A percentile compares a stretch with the other conserved stretches of the same genome.
Conservation (phyloP, 2,888 invertebrate genomes). For the Drosophila koepferae region DNA sequence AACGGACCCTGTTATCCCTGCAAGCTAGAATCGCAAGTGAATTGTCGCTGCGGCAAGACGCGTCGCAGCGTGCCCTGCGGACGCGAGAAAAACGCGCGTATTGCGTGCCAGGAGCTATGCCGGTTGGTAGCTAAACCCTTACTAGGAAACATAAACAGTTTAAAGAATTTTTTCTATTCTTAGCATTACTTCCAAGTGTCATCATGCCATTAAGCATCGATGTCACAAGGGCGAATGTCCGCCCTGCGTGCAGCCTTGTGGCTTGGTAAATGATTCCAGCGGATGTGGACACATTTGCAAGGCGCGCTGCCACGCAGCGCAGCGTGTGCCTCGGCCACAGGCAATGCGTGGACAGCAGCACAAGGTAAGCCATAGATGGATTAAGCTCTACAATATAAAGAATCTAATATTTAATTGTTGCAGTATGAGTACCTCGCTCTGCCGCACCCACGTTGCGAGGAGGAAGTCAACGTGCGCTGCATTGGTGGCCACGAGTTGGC, state of each 20-base stretch:
- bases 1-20: constrained; percentile 93
- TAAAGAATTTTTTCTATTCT: neutral
- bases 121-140: constrained; percentile 84
- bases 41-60: constrained; percentile 94
- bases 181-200: constrained; percentile 92
- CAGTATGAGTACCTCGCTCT: constrained; percentile 86
- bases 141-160: neutral
- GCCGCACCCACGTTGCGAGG: constrained; percentile 90
- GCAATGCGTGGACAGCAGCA: constrained; percentile 31
- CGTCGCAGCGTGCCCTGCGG: constrained; percentile 94
- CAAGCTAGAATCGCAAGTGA: constrained; percentile 85
- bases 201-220: constrained; percentile 92
- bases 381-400: too few species aligned
- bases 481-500: constrained; percentile 90
- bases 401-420: neutral
- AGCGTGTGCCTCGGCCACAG: constrained; percentile 86
- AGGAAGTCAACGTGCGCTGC: constrained; percentile 90
- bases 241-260: constrained; percentile 92
- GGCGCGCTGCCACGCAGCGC: constrained; percentile 91
- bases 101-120: constrained; percentile 91
- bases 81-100: constrained; percentile 90
- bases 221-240: constrained; percentile 95
- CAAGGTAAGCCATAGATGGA: constrained; percentile 48
- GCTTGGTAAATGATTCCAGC: constrained; percentile 84
- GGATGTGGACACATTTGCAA: constrained; percentile 88